Conservation (phyloP, 2,797 vertebrate genomes). For the Poeciliopsis presidionis region DNA sequence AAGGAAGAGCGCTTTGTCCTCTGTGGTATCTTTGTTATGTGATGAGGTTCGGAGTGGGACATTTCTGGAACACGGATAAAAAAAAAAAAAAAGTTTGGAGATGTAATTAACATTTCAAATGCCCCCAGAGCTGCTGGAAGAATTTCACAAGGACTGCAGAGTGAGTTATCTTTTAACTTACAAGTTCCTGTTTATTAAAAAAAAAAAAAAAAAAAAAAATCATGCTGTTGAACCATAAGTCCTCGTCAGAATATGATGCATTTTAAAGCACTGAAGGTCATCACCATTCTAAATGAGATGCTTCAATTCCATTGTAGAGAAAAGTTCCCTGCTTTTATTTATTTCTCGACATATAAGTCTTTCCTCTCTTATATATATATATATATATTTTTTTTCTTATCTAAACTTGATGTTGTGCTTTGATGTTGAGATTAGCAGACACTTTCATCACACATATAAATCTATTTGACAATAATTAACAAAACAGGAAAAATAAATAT, state of each 20-base stretch:
- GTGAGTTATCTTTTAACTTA: background rate
- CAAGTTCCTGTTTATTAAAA: background rate
- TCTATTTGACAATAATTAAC: background rate
- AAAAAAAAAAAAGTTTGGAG: background rate
- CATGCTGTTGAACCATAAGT: background rate
- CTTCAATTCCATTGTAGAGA: background rate
- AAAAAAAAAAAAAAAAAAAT: background rate
- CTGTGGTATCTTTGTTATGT: background rate
- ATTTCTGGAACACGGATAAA: background rate
- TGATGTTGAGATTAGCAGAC: background rate
- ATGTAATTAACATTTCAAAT: background rate
- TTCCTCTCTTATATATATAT: background rate
- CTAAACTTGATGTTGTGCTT: background rate
- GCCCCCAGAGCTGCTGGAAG: background rate
- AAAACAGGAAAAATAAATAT: background rate
- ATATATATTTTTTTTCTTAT: background rate
- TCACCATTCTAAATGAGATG: background rate
- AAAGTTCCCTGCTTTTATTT: background rate
- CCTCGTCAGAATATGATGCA: background rate
- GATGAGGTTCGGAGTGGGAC: background rate
- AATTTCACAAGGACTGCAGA: background rate
- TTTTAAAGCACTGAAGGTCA: background rate
- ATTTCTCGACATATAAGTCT: background rate
- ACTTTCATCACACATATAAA: background rate
- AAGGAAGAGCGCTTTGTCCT: background rate